phyloP scores from a whole-genome alignment of 2,888 invertebrate species.

The Lepidochrysops patricia region DNA sequence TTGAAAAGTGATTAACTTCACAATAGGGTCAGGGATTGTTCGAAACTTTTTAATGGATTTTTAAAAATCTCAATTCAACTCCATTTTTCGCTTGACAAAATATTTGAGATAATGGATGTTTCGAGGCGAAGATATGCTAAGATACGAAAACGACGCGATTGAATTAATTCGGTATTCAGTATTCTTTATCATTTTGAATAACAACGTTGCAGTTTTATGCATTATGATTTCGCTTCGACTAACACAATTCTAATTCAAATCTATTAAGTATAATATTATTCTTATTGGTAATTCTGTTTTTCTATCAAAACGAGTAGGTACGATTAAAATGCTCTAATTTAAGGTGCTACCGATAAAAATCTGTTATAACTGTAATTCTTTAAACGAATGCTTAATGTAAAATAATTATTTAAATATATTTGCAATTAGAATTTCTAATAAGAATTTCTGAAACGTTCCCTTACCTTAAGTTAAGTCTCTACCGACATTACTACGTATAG shows the following conservation, averaged over 20 bases:
- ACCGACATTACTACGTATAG: too few species aligned
- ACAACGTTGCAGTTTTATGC: not conserved
- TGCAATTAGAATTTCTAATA: too few species aligned
- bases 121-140: not conserved
- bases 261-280: too few species aligned
- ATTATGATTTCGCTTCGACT: not conserved
- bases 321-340: too few species aligned
- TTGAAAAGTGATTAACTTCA: not conserved
- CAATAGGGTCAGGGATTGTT: not conserved
- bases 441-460: too few species aligned
- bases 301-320: too few species aligned
- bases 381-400: too few species aligned
- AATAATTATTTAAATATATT: too few species aligned
- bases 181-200: not conserved
- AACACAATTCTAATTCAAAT: not conserved
- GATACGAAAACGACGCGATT: not conserved
- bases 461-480: too few species aligned
- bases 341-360: too few species aligned
- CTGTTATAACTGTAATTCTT: too few species aligned
- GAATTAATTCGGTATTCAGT: not conserved
- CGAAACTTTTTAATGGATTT: not conserved
- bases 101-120: slow-evolving; percentile 1
- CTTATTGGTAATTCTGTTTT: too few species aligned
- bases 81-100: not conserved
- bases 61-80: not conserved